phyloP scores from a whole-genome alignment of 2,113 vertebrate genomes.

The Mustela lutreola region DNA sequence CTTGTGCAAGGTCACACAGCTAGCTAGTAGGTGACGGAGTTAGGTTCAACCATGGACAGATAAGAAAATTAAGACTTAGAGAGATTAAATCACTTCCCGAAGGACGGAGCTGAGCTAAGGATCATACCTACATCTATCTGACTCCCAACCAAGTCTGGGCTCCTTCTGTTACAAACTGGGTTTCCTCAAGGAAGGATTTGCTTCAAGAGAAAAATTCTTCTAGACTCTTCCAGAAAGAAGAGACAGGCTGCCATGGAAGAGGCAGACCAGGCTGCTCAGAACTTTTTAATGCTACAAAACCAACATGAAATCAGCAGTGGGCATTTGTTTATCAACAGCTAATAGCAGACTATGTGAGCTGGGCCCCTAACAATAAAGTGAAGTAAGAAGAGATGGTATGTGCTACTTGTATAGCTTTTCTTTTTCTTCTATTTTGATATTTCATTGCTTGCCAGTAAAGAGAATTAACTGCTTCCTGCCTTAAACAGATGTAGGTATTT shows the following conservation, averaged over 20 bases:
- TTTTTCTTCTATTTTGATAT: neutral
- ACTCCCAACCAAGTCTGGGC: neutral
- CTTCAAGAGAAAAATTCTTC: neutral
- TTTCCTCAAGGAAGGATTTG: neutral
- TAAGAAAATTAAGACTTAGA: neutral
- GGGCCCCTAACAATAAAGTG: neutral
- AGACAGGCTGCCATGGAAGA: neutral
- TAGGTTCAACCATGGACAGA: neutral
- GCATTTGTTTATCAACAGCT: neutral
- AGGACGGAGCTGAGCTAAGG: neutral
- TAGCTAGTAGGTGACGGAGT: neutral
- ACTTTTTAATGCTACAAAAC: neutral
- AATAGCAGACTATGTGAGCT: neutral
- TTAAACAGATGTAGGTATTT: neutral
- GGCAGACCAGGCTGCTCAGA: neutral
- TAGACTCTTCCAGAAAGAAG: constrained; percentile 21
- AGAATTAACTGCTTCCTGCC: constrained; percentile 24
- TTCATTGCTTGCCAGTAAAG: neutral
- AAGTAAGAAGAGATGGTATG: neutral
- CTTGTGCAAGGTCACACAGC: neutral
- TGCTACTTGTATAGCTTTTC: neutral
- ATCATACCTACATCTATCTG: neutral
- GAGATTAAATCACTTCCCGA: neutral
- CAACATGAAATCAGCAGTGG: neutral
- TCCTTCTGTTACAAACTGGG: neutral